Evolutionary conservation across 30 jellyfish, hydroid and myxozoan species (phyloP).

Genomic region (Catostylus mosaicus): DNA sequence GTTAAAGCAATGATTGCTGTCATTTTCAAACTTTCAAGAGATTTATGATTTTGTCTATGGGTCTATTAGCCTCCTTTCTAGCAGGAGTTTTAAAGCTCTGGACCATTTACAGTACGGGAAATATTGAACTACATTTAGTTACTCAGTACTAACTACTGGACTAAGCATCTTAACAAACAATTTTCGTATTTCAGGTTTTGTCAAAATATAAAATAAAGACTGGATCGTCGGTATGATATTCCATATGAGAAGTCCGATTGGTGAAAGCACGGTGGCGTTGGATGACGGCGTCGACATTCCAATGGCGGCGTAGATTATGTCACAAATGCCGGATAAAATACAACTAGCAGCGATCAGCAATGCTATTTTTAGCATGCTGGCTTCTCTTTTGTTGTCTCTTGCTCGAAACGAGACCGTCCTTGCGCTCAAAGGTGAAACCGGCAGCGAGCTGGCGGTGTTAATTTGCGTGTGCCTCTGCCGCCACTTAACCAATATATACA

Average conservation of each 20-base stretch:
- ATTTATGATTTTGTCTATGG: no score
- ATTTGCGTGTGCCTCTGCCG: conserved; percentile 8
- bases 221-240: conserved; percentile 35
- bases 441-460: neutral
- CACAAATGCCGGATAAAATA: conserved; percentile 44
- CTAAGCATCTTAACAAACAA: conserved; percentile 11
- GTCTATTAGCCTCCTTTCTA: no score
- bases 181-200: conserved; percentile 65
- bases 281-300: conserved; percentile 70
- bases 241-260: conserved; percentile 66
- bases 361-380: conserved; percentile 44
- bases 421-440: conserved; percentile 1
- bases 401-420: conserved; percentile 29
- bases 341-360: conserved; percentile 35
- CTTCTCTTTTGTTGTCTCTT: conserved; percentile 42
- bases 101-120: no score
- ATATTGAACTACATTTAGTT: no score
- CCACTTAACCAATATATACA: conserved; percentile 35
- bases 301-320: conserved; percentile 32
- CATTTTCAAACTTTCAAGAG: no score
- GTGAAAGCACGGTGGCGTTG: conserved; percentile 45
- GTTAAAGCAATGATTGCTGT: no score
- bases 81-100: no score
- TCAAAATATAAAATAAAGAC: conserved; percentile 53
- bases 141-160: no score